Evolutionary conservation across 2,113 vertebrate genomes (phyloP).

Genomic region (Oreamnos americanus): DNA sequence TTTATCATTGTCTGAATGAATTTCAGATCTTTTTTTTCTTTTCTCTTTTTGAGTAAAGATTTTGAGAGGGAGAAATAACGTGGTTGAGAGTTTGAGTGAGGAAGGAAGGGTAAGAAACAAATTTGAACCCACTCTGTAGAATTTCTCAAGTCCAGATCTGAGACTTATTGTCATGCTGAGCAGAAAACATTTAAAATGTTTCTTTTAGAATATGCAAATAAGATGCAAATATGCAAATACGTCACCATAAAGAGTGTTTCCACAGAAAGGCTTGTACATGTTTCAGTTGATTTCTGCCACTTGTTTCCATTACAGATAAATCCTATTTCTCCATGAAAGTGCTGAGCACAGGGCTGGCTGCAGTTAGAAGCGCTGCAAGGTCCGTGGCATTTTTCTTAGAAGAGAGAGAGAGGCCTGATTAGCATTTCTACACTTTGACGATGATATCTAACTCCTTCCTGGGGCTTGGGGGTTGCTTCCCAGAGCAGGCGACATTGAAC

Average conservation of each 20-base stretch:
- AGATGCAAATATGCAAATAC: background rate
- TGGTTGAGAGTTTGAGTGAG: background rate
- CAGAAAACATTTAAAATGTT: background rate
- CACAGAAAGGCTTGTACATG: conserved; percentile 79
- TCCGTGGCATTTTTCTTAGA: conserved; percentile 68
- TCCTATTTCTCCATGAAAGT: conserved; percentile 72
- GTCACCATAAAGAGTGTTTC: conserved; percentile 77
- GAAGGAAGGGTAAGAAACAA: background rate
- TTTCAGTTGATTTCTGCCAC: conserved; percentile 78
- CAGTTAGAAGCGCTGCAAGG: conserved; percentile 49
- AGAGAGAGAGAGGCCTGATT: background rate
- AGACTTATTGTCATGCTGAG: background rate
- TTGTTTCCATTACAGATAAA: conserved; percentile 72
- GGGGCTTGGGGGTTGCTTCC: background rate
- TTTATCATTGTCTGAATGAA: background rate
- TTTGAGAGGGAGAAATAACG: background rate
- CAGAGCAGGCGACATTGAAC: background rate
- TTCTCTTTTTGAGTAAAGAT: background rate
- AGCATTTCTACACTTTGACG: background rate
- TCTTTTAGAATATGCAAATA: rapidly evolving
- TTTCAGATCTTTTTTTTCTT: background rate
- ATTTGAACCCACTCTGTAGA: background rate
- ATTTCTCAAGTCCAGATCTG: background rate
- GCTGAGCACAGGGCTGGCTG: conserved; percentile 63
- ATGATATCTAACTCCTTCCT: background rate